Evolutionary conservation across 2,888 invertebrate genomes (phyloP).

Genomic region (Clepsis dumicolana): DNA sequence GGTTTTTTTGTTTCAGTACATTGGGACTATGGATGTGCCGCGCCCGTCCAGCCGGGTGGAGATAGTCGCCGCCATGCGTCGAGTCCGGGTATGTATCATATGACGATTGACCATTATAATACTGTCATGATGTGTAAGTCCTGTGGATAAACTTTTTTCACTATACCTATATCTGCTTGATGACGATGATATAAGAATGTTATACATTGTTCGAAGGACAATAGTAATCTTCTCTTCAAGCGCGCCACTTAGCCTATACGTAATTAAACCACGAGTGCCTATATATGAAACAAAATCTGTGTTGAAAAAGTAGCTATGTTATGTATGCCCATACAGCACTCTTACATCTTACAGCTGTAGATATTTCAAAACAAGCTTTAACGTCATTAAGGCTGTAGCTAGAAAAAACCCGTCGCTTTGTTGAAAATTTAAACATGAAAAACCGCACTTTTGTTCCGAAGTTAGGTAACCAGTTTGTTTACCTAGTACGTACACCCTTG

Average conservation of each 20-base stretch:
- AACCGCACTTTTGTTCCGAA: neutral
- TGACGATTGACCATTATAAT: neutral
- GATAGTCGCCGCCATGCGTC: constrained; percentile 99
- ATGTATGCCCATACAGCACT: no score
- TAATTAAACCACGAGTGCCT: no score
- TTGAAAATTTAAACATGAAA: neutral
- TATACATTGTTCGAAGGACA: no score
- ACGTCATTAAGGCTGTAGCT: neutral
- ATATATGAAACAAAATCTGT: no score
- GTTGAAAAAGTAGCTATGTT: no score
- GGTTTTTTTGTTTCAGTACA: constrained; percentile 92
- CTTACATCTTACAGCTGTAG: neutral
- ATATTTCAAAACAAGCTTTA: neutral
- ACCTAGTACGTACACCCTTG: neutral
- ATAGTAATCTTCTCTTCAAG: no score
- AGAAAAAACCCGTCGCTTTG: neutral
- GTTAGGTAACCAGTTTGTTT: constrained; percentile 8
- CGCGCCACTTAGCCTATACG: no score
- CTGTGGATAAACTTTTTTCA: no score
- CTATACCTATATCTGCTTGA: no score
- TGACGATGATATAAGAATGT: no score
- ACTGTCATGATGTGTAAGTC: neutral
- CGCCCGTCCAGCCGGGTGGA: constrained; percentile 98
- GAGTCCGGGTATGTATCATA: constrained; percentile 94
- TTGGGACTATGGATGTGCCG: constrained; percentile 98